These are phyloP conservation scores for Verasper variegatus DNA, from an alignment of 2,113 vertebrate species.

Conservation along the genomic window DNA sequence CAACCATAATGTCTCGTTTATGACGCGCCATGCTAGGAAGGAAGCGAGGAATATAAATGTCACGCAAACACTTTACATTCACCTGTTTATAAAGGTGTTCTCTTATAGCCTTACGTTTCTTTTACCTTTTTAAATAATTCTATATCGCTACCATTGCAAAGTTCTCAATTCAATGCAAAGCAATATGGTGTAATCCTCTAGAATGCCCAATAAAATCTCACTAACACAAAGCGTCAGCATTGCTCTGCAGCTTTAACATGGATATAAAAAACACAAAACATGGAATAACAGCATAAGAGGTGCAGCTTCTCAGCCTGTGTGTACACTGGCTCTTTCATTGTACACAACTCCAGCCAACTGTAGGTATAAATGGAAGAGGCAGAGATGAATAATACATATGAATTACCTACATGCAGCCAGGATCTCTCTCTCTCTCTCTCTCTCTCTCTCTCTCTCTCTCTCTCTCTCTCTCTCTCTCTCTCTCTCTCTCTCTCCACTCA, in stretches of 20 bases:
- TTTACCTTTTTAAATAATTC: constrained; percentile 1
- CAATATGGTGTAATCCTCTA: neutral
- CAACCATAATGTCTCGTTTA: constrained; percentile 16
- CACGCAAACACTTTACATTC: constrained; percentile 2
- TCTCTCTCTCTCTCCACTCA: neutral
- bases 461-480: too few species aligned
- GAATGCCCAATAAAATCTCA: constrained; percentile 12
- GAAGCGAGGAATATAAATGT: neutral
- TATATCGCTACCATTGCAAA: neutral
- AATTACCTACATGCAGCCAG: constrained; percentile 65
- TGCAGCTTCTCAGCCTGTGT: constrained; percentile 22
- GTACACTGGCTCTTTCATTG: constrained; percentile 26
- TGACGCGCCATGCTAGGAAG: constrained; percentile 1
- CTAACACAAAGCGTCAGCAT: neutral
- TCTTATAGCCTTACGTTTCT: neutral
- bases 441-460: too few species aligned
- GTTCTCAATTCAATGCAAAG: neutral
- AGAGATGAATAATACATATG: constrained; percentile 77
- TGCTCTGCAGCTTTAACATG: neutral
- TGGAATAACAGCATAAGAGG: constrained; percentile 34
- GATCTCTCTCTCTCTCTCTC: constrained; percentile 6
- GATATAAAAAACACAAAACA: constrained; percentile 32
- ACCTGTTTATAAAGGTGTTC: neutral
- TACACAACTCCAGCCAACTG: constrained; percentile 61
- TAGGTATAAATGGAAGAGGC: constrained; percentile 71